Percentiles rank a stretch among this genome's conserved stretches.
Evolutionary conservation across 2,888 invertebrate species (phyloP).

Genomic region (Rhorus exstirpatorius): DNA sequence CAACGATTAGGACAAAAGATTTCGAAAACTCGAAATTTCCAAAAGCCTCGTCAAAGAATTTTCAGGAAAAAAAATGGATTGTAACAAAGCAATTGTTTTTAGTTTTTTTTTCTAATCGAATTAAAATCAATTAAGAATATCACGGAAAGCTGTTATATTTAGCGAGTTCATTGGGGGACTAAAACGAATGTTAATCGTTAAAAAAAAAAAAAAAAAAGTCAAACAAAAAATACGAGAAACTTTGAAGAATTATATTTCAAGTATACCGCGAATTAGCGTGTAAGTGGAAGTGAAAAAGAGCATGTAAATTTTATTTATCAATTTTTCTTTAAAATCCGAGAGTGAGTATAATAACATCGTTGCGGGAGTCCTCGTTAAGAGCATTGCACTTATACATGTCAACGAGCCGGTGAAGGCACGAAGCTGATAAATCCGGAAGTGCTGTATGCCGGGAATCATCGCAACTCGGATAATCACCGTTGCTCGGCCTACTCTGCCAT

Average conservation of each 20-base stretch:
- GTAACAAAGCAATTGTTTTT: too few species aligned
- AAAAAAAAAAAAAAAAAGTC: too few species aligned
- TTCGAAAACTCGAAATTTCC: too few species aligned
- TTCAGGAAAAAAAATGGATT: background rate
- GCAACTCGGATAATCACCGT: conserved; percentile 72
- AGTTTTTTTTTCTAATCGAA: too few species aligned
- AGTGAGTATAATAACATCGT: background rate
- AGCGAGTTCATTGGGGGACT: too few species aligned
- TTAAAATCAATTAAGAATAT: too few species aligned
- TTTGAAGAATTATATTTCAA: too few species aligned
- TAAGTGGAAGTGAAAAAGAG: background rate
- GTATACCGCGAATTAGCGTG: background rate
- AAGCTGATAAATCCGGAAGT: conserved; percentile 70
- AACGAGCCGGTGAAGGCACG: conserved; percentile 27
- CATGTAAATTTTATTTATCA: background rate
- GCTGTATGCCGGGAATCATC: conserved; percentile 60
- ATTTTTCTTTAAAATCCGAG: background rate
- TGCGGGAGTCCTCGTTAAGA: conserved; percentile 19
- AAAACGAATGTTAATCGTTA: too few species aligned
- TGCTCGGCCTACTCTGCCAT: conserved; percentile 73
- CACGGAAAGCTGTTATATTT: too few species aligned
- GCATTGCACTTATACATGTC: conserved; percentile 37
- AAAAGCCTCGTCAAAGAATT: too few species aligned
- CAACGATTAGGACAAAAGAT: background rate
- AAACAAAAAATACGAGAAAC: too few species aligned